Evolutionary conservation across 2,797 vertebrate genomes (phyloP), one percentile per base, ranked within the genome.

Genomic region (Ptychadena robeensis): DNA sequence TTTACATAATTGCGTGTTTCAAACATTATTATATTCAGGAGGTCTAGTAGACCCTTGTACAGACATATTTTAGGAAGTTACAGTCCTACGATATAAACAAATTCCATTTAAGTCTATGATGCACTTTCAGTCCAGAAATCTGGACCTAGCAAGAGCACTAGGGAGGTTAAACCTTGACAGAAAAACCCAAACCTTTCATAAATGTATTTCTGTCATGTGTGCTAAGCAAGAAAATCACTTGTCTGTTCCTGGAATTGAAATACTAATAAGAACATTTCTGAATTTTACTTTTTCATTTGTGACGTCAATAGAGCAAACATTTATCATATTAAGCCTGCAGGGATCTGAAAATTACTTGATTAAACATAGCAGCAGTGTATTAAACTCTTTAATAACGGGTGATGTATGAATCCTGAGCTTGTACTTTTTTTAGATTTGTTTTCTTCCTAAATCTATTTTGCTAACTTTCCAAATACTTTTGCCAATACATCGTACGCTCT

Each of bases 401-500:
- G 9, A 27, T 66, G 31, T 65, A 66, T n/a, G 65, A 18, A 40
- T 76, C 27, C 27, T n/a, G 27, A 76, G 30, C 37, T n/a, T 32
- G 15, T 4, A 2, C 15, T 66, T 12, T 48, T 31, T 11, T 28
- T 61, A 30, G 25, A 34, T 25, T 65, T n/a, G 44, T 38, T 40
- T 66, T 11, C 30, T 32, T 67, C 32, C 63, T 12, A 31, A 64
- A 38, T 22, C 1, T 37, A 30, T 38, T 64, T 40, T 64, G 34
- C 25, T 28, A 64, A 10, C 14, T 28, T 63, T 74, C 34, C n/a
- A 77, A 77, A 32, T 66, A 12, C 63, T 28, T 32, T 53, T 25
- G 25, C 40, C 18, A 67, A 32, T 77, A 66, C 44, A 77, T 77
- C 38, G 8, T n/a, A n/a, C n/a, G n/a, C n/a, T n/a, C n/a, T n/a